These are phyloP conservation scores for Ploceus nigricollis DNA, from an alignment of 2,113 vertebrate species.

Conservation along the genomic window DNA sequence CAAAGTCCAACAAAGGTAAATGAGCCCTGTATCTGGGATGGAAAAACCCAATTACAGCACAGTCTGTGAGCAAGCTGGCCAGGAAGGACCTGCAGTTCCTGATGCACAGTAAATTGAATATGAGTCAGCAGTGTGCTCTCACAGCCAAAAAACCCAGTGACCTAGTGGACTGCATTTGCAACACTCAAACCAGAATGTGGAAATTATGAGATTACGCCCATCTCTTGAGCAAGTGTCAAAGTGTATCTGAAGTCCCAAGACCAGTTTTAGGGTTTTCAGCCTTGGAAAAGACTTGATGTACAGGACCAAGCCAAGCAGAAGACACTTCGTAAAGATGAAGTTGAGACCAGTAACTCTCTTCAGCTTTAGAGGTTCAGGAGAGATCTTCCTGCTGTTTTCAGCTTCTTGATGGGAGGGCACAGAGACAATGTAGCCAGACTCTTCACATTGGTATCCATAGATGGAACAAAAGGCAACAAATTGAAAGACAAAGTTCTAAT, in stretches of 20 bases:
- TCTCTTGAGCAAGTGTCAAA: neutral
- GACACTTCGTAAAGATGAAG: neutral
- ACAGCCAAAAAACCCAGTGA: neutral
- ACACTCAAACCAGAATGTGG: neutral
- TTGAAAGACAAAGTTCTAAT: neutral
- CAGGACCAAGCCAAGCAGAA: neutral
- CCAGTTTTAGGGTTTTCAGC: neutral
- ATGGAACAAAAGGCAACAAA: neutral
- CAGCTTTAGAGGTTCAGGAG: neutral
- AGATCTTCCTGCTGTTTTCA: neutral
- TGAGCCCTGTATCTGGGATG: neutral
- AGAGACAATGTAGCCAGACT: neutral
- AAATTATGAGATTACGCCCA: neutral
- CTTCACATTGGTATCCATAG: rapidly evolving
- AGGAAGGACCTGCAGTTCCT: neutral
- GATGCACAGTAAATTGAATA: neutral
- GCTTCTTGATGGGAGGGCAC: neutral
- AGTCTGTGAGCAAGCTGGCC: neutral
- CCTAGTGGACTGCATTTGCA: neutral
- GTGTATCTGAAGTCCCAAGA: rapidly evolving
- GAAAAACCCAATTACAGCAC: neutral
- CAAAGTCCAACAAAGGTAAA: neutral
- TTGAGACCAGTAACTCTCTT: neutral
- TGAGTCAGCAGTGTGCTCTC: neutral
- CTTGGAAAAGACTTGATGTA: neutral